Evolutionary conservation across 2,797 vertebrate genomes (phyloP), one percentile per base, ranked within the genome.

Genomic region (Naso thynnoides): DNA sequence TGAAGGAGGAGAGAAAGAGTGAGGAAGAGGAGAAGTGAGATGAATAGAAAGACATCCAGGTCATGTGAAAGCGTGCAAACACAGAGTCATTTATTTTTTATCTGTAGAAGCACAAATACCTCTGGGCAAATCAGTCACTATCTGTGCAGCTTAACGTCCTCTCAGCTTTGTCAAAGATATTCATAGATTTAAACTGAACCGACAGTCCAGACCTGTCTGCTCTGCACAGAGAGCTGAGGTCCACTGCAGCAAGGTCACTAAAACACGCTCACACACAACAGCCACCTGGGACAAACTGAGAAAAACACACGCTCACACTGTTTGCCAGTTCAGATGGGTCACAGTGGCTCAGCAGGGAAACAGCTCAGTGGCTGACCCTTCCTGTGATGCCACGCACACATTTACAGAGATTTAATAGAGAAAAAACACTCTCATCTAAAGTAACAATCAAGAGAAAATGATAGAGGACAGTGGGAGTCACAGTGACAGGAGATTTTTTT

Each of bases 341-440:
- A 70, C 49, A 39, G 31, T 7, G 15, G 9, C 55, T 76, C 75
- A 71, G 48, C 42, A 10, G 78, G 73, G 58, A 63, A 61, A 69
- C 9, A 13, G 45, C 53, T 82, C 21, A 59, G 38, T 27, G 23
- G 47, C 45, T 80, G 77, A 70, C 84, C 80, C 88, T 84, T 85
- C 26, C 58, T 68, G 57, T 58, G 68, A 80, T 47, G 73, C 53
- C 50, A 70, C 61, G 64, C n/a, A 76, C 55, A 75, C 67, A 49
- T 49, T 78, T 74, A 75, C 53, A 68, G 56, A 84, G 71, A 49
- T 16, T 26, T 45, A 49, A 78, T 15, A 27, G 38, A 67, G 55
- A 59, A 8, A 29, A 24, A 59, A 26, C 42, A 56, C 26, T 60
- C 55, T 38, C 66, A 42, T 75, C 53, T 38, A 0, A 45, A 53